These are phyloP conservation scores for Rhopalosiphum nymphaeae DNA, from an alignment of 2,888 invertebrate species.

Conservation along the genomic window DNA sequence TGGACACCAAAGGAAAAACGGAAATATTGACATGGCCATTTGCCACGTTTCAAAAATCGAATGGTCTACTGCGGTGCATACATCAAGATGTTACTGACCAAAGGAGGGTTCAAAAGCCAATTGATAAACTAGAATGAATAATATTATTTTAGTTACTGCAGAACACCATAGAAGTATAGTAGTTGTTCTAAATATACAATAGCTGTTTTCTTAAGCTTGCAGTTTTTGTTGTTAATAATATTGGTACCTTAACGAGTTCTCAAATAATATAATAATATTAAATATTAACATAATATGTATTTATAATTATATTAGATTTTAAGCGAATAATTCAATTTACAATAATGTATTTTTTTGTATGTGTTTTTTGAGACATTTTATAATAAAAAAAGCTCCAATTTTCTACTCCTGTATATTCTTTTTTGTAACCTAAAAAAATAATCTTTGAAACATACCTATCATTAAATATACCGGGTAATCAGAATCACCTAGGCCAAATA, in stretches of 20 bases:
- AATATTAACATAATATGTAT: background rate
- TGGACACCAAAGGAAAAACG: constrained; percentile 63
- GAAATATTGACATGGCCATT: constrained; percentile 63
- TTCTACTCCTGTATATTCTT: too few relatives aligned
- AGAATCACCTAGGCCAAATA: too few relatives aligned
- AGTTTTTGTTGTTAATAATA: background rate
- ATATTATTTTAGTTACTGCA: background rate
- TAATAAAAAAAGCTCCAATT: too few relatives aligned
- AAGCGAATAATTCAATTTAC: background rate
- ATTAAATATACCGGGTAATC: too few relatives aligned
- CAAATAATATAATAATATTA: background rate
- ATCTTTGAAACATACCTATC: too few relatives aligned
- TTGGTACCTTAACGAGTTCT: background rate
- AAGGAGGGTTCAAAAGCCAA: constrained; percentile 57
- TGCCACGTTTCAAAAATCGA: constrained; percentile 64
- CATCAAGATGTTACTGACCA: constrained; percentile 58
- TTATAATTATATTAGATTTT: too few relatives aligned
- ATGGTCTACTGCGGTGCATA: constrained; percentile 42
- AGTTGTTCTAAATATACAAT: background rate
- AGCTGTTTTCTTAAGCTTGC: background rate
- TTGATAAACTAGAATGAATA: constrained; percentile 34
- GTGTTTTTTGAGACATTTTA: too few relatives aligned
- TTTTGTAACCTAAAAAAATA: too few relatives aligned
- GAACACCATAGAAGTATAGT: background rate
- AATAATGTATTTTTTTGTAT: too few relatives aligned